phyloP scores from a whole-genome alignment of 2,797 vertebrate genomes.

The Crenuchus spilurus region DNA sequence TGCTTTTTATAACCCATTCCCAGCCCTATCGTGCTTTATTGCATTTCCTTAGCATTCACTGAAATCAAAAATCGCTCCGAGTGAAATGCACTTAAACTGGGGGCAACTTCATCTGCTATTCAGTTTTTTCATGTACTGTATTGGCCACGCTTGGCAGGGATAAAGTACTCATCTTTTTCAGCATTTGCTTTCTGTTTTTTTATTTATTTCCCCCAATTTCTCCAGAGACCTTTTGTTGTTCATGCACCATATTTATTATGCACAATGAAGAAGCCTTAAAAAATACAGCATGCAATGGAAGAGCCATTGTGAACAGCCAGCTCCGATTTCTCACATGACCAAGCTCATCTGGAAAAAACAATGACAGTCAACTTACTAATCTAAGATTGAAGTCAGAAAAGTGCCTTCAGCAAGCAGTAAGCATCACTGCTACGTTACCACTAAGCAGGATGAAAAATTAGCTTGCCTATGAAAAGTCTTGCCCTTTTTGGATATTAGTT shows the following conservation, averaged over 20 bases:
- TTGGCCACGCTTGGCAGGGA: slow-evolving; percentile 53
- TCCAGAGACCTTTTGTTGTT: slow-evolving; percentile 45
- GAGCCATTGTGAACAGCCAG: neutral
- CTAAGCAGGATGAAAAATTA: no score
- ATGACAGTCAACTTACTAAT: neutral
- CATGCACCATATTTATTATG: slow-evolving; percentile 45
- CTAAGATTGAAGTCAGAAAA: neutral
- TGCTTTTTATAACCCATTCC: slow-evolving; percentile 60
- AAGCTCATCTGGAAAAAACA: slow-evolving; percentile 4
- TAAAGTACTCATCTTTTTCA: slow-evolving; percentile 44
- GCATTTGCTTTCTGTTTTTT: slow-evolving; percentile 57
- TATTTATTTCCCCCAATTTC: no score
- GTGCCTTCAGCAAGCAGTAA: neutral
- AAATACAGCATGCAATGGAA: slow-evolving; percentile 45
- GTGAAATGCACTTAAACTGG: slow-evolving; percentile 68
- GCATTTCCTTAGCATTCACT: slow-evolving; percentile 65
- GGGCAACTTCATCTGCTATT: slow-evolving; percentile 60
- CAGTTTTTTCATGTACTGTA: slow-evolving; percentile 63
- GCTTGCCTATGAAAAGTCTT: no score
- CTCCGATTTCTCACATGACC: slow-evolving; percentile 4
- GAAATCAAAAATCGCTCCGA: slow-evolving; percentile 59
- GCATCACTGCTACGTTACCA: neutral
- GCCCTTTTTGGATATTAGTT: no score
- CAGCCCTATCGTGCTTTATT: slow-evolving; percentile 60
- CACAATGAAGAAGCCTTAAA: slow-evolving; percentile 42